Percentiles rank a stretch among this genome's conserved stretches.
Evolutionary conservation across 2,888 invertebrate species (phyloP).

Genomic region (Smittia sp.): DNA sequence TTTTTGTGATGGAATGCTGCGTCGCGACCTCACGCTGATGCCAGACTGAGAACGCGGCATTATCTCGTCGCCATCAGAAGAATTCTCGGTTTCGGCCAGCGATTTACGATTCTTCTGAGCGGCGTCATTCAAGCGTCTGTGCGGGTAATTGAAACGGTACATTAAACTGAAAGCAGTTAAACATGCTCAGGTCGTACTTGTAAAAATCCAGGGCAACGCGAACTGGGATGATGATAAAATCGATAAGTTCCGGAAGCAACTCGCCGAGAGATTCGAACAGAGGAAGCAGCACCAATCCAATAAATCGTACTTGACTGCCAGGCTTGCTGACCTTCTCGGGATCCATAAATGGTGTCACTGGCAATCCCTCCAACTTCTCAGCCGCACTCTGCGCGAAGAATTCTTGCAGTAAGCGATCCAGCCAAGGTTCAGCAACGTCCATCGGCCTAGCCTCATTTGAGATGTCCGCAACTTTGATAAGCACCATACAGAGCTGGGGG

Average conservation of each 20-base stretch:
- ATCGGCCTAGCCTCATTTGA: conserved; percentile 80
- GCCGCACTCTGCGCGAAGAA: conserved; percentile 78
- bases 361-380: conserved; percentile 76
- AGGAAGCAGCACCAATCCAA: conserved; percentile 75
- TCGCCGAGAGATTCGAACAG: conserved; percentile 75
- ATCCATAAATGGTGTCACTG: conserved; percentile 84
- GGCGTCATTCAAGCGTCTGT: conserved; percentile 53
- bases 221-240: conserved; percentile 53
- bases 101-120: conserved; percentile 53
- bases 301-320: conserved; percentile 79
- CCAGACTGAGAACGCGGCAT: conserved; percentile 56
- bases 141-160: not conserved
- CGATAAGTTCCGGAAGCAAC: conserved; percentile 70
- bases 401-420: conserved; percentile 67
- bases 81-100: conserved; percentile 49
- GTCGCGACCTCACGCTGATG: conserved; percentile 57
- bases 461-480: conserved; percentile 81
- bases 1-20: conserved; percentile 56
- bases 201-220: conserved; percentile 54
- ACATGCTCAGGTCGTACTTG: conserved; percentile 46
- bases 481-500: conserved; percentile 67
- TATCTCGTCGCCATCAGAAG: conserved; percentile 47
- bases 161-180: not conserved
- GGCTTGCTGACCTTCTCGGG: conserved; percentile 80
- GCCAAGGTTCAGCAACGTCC: conserved; percentile 80